Percentiles rank a stretch among this genome's conserved stretches.
phyloP scores from a whole-genome alignment of 2,797 vertebrate species.

The Caiman crocodilus region DNA sequence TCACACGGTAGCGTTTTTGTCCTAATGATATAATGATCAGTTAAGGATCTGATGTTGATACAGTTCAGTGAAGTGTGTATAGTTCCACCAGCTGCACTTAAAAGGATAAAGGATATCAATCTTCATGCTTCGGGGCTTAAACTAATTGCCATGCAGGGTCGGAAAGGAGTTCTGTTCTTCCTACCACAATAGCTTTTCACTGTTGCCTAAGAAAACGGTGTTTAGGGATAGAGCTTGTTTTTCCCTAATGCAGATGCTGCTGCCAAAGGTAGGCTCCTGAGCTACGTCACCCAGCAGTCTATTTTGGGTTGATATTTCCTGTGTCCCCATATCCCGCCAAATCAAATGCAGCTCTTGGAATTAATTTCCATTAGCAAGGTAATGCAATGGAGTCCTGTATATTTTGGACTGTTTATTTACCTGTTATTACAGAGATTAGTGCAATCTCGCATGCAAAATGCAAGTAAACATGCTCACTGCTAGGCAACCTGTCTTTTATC shows the following conservation, averaged over 20 bases:
- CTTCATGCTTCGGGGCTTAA: slow-evolving; percentile 76
- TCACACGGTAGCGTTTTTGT: neutral
- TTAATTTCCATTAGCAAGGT: slow-evolving; percentile 51
- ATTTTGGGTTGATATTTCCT: slow-evolving; percentile 54
- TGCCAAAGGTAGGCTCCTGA: slow-evolving; percentile 47
- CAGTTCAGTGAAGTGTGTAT: slow-evolving; percentile 61
- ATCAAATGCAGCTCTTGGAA: slow-evolving; percentile 59
- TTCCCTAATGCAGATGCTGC: slow-evolving; percentile 56
- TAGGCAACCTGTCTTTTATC: slow-evolving; percentile 15
- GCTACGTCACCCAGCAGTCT: slow-evolving; percentile 55
- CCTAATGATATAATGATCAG: neutral
- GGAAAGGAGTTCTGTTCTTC: slow-evolving; percentile 54
- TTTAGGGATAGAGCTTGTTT: slow-evolving; percentile 34
- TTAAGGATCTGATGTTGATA: slow-evolving; percentile 62
- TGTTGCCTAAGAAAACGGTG: slow-evolving; percentile 66
- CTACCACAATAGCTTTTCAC: slow-evolving; percentile 32
- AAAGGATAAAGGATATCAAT: slow-evolving; percentile 78
- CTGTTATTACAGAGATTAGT: slow-evolving; percentile 37
- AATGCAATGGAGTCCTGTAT: slow-evolving; percentile 46
- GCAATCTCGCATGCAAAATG: slow-evolving; percentile 14
- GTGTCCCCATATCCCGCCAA: slow-evolving; percentile 57
- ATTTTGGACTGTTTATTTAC: slow-evolving; percentile 55
- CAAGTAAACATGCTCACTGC: neutral
- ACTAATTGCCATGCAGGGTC: slow-evolving; percentile 76
- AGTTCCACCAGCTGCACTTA: slow-evolving; percentile 71